Percentiles rank a stretch among this genome's conserved stretches.
Conservation (phyloP, 2,113 vertebrate species). For the Aegithalos caudatus region DNA sequence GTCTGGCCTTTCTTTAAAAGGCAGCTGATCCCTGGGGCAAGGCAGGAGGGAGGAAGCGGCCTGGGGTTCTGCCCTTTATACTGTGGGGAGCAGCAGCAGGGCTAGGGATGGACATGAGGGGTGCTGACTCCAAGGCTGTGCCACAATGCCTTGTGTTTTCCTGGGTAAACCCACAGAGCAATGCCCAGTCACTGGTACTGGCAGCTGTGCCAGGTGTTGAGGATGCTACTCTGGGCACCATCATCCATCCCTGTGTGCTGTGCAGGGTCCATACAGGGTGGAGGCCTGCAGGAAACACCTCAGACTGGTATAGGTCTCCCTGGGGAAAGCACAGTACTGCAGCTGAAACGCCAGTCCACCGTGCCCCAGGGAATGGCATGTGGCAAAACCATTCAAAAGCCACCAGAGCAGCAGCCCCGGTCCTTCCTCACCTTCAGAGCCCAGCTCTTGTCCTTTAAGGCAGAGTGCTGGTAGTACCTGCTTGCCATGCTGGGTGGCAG, state of each 20-base stretch:
- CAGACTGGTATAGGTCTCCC: neutral
- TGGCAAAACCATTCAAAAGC: neutral
- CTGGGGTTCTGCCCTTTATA: neutral
- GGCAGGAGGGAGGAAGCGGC: neutral
- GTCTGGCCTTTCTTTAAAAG: neutral
- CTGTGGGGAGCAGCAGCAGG: neutral
- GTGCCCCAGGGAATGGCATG: accelerated
- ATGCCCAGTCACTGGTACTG: neutral
- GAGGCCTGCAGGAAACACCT: neutral
- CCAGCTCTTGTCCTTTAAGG: neutral
- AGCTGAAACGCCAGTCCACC: neutral
- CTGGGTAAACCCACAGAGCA: neutral
- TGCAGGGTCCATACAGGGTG: neutral
- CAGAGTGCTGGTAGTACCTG: neutral
- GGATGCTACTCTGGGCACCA: accelerated
- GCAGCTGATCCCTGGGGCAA: neutral
- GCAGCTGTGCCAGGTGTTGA: accelerated
- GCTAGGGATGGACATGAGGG: neutral
- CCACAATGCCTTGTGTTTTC: neutral
- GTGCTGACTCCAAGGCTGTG: neutral
- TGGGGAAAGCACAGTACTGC: neutral
- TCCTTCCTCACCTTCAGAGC: neutral
- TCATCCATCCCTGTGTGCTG: neutral
- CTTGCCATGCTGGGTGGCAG: neutral
- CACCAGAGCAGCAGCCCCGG: neutral